These are phyloP conservation scores for Eleutherodactylus coqui DNA, from an alignment of 2,797 vertebrate species.

Conservation along the genomic window DNA sequence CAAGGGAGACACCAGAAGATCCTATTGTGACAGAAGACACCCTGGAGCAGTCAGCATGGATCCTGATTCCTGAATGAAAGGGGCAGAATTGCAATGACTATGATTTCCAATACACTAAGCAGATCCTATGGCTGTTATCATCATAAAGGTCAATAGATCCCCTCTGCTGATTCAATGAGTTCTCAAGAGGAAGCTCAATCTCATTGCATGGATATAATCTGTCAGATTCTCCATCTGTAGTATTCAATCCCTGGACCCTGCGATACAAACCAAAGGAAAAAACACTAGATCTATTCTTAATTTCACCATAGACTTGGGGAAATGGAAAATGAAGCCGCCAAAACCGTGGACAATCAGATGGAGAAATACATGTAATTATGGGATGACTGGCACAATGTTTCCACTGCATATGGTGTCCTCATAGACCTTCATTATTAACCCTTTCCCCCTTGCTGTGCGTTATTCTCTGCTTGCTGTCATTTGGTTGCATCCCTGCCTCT, in stretches of 20 bases:
- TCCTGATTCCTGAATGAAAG: constrained; percentile 2
- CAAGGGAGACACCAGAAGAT: not conserved
- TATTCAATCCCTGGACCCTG: not conserved
- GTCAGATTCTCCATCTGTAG: constrained; percentile 18
- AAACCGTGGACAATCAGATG: constrained; percentile 75
- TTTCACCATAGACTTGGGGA: not conserved
- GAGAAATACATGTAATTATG: constrained; percentile 76
- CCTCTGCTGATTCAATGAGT: constrained; percentile 26
- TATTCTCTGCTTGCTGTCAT: constrained; percentile 46
- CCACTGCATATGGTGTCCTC: not conserved
- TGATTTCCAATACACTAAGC: not conserved
- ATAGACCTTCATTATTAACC: not conserved
- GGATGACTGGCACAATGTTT: not conserved
- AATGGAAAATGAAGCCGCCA: constrained; percentile 74
- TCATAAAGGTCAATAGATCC: constrained; percentile 12
- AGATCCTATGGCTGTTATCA: not conserved
- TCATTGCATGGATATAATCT: constrained; percentile 12
- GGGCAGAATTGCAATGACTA: constrained; percentile 3
- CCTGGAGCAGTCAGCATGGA: constrained; percentile 36
- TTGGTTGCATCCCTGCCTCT: constrained; percentile 55
- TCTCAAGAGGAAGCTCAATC: constrained; percentile 13
- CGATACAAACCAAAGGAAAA: not conserved
- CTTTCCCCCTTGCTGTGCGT: constrained; percentile 10
- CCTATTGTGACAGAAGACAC: not conserved
- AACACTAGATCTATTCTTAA: not conserved